A percentile compares a stretch with the other conserved stretches of the same genome.
Evolutionary conservation across 53 echinoderm and acorn worm genomes (phyloP).

Genomic region (Paracentrotus lividus): DNA sequence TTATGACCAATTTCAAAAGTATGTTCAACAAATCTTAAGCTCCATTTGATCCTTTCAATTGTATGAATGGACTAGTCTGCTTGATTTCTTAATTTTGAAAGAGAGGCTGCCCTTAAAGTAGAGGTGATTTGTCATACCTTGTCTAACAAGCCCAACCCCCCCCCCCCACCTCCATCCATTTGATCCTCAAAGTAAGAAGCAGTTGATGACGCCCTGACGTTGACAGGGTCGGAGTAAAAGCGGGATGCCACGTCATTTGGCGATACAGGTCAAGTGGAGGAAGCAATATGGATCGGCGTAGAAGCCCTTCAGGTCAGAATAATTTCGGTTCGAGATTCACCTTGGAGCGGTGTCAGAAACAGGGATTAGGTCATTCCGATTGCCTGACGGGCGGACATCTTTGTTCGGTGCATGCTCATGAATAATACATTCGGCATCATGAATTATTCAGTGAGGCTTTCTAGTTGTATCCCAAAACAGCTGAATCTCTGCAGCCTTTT

Average conservation of each 20-base stretch:
- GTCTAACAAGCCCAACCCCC: background rate
- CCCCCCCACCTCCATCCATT: background rate
- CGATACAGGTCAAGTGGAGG: conserved; percentile 62
- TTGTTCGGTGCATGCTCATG: background rate
- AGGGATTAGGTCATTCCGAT: conserved; percentile 39
- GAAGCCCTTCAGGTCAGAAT: conserved; percentile 46
- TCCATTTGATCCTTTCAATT: too few relatives aligned
- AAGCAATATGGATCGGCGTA: conserved; percentile 48
- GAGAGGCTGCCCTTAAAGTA: background rate
- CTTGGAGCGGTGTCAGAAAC: conserved; percentile 26
- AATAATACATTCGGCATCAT: too few relatives aligned
- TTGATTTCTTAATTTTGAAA: background rate
- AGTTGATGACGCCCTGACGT: conserved; percentile 2
- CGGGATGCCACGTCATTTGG: conserved; percentile 60
- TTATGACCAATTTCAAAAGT: too few relatives aligned
- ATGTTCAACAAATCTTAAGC: too few relatives aligned
- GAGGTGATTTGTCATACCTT: background rate
- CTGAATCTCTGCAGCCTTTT: background rate
- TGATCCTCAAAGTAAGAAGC: background rate
- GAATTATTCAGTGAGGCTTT: conserved; percentile 10
- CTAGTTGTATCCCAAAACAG: background rate
- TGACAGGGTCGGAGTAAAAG: conserved; percentile 12
- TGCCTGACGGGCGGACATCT: background rate
- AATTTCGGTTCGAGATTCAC: conserved; percentile 7
- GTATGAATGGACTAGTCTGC: background rate